phyloP scores from a whole-genome alignment of 1,140 invertebrate genomes.

The Saccostrea cuccullata region DNA sequence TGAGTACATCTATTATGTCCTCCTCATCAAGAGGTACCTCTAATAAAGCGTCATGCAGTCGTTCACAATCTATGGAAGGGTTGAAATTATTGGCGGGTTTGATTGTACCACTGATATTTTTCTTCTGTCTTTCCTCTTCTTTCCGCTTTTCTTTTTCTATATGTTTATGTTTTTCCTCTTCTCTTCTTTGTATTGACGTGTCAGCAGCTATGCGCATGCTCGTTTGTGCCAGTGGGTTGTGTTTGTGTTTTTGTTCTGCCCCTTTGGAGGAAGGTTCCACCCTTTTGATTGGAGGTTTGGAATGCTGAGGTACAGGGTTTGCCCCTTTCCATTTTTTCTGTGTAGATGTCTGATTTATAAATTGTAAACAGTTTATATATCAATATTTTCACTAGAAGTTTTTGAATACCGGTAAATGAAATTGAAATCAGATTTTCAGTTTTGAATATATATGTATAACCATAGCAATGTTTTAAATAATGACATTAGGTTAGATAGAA shows the following conservation, averaged over 20 bases:
- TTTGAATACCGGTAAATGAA: too few relatives aligned
- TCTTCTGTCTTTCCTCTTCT: slow-evolving; percentile 74
- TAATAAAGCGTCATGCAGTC: slow-evolving; percentile 72
- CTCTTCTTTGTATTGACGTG: slow-evolving; percentile 47
- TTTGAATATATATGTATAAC: too few relatives aligned
- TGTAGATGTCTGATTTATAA: not conserved
- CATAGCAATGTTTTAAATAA: too few relatives aligned
- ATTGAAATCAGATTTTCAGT: too few relatives aligned
- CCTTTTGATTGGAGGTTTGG: slow-evolving; percentile 19
- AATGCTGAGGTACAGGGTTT: not conserved
- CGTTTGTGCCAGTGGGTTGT: slow-evolving; percentile 51
- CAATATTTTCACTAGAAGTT: too few relatives aligned
- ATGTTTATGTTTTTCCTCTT: slow-evolving; percentile 47
- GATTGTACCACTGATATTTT: slow-evolving; percentile 64
- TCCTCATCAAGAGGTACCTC: slow-evolving; percentile 67
- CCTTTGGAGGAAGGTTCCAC: slow-evolving; percentile 3
- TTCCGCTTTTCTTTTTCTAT: slow-evolving; percentile 47
- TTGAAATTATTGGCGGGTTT: slow-evolving; percentile 69
- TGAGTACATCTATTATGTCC: slow-evolving; percentile 74
- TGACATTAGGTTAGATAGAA: too few relatives aligned
- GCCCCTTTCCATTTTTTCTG: slow-evolving; percentile 27
- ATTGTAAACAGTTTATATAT: too few relatives aligned
- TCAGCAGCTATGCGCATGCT: slow-evolving; percentile 49
- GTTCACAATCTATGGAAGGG: slow-evolving; percentile 69
- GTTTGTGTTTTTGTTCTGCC: slow-evolving; percentile 13